Conservation (phyloP, 2,888 invertebrate species). For the Pterobdella sp. region DNA sequence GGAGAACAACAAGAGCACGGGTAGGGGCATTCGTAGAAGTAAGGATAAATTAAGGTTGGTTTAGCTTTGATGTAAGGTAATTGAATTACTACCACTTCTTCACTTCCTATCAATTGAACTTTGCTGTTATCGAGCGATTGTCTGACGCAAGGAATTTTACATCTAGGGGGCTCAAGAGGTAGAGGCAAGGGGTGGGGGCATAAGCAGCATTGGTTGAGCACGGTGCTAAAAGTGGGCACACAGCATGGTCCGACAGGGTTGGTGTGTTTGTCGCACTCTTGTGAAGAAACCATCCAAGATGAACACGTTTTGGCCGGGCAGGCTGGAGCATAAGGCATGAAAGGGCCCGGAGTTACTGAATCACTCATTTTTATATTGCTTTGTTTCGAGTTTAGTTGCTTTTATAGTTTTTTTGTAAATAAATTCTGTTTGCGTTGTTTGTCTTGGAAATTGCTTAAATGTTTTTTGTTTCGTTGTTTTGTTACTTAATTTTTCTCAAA, state of each 20-base stretch:
- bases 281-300: too few relatives aligned
- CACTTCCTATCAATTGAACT: too few relatives aligned
- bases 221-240: neutral
- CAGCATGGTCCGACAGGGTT: neutral
- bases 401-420: neutral
- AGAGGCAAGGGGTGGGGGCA: neutral
- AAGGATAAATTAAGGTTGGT: constrained; percentile 19
- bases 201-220: neutral
- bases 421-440: neutral
- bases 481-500: neutral
- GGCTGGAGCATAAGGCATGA: too few relatives aligned
- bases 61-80: neutral
- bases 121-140: too few relatives aligned
- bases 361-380: too few relatives aligned
- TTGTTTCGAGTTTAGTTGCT: too few relatives aligned
- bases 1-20: constrained; percentile 19
- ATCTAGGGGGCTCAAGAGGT: neutral
- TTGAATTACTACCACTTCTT: neutral
- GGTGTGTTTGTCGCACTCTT: neutral
- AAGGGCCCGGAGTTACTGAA: too few relatives aligned
- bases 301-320: too few relatives aligned
- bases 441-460: neutral
- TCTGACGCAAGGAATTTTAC: neutral
- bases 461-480: neutral
- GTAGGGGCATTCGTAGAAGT: constrained; percentile 19